Conservation (phyloP, 2,113 vertebrate genomes). For the Etia nguti region DNA sequence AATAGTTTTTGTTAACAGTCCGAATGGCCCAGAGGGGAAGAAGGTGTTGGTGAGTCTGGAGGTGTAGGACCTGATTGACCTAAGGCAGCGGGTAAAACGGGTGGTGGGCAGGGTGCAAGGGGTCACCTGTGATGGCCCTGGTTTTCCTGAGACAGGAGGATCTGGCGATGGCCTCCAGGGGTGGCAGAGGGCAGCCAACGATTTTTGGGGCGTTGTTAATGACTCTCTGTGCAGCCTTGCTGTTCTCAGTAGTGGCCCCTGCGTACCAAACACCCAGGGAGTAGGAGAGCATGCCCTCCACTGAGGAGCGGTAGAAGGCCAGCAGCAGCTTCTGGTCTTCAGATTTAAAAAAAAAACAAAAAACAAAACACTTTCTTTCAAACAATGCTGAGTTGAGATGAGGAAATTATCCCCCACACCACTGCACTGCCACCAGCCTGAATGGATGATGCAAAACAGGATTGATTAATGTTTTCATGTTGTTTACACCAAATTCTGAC, state of each 20-base stretch:
- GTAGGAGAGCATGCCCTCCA: background rate
- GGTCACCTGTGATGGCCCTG: background rate
- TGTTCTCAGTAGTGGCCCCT: background rate
- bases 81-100: no score
- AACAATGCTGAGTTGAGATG: background rate
- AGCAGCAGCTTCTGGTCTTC: background rate
- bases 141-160: background rate
- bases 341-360: background rate
- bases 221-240: background rate
- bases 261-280: background rate
- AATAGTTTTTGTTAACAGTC: no score
- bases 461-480: background rate
- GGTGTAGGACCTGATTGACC: no score
- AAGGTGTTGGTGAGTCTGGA: no score
- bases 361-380: background rate
- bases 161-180: background rate
- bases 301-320: background rate
- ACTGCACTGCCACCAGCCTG: background rate
- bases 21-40: no score
- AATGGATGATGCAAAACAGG: background rate
- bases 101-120: background rate
- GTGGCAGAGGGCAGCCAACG: background rate
- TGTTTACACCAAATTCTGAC: background rate
- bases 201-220: background rate
- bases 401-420: background rate